phyloP scores from a whole-genome alignment of 1,140 invertebrate species.

The Halesus radiatus region DNA sequence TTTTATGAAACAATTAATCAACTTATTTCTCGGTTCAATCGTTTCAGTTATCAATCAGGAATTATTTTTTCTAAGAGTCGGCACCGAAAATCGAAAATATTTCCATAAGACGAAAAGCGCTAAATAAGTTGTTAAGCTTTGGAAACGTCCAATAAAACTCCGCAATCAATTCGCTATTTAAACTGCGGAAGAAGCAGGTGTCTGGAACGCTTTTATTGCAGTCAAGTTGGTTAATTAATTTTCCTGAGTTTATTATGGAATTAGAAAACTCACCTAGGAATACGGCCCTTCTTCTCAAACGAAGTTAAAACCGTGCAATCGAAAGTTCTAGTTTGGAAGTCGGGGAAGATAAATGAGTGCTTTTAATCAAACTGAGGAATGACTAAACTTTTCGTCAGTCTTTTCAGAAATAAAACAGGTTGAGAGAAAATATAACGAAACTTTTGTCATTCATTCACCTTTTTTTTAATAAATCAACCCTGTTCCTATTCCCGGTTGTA shows the following conservation, averaged over 20 bases:
- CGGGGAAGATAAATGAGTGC: not conserved
- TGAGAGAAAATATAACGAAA: not conserved
- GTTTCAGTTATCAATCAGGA: not conserved
- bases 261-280: not conserved
- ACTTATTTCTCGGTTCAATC: not conserved
- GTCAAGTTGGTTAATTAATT: conserved; percentile 41
- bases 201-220: conserved; percentile 9
- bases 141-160: conserved; percentile 37
- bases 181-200: conserved; percentile 31
- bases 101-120: not conserved
- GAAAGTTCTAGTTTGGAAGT: not conserved
- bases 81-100: not conserved
- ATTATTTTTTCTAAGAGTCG: not conserved
- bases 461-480: too few relatives aligned
- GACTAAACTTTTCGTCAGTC: not conserved
- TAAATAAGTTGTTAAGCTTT: conserved; percentile 1
- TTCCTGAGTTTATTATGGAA: not conserved
- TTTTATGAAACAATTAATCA: not conserved
- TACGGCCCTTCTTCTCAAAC: not conserved
- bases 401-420: not conserved
- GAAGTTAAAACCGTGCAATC: not conserved
- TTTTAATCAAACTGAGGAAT: not conserved
- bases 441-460: too few relatives aligned
- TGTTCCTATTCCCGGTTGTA: too few relatives aligned
- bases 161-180: conserved; percentile 38